Percentiles rank a stretch among this genome's conserved stretches.
Evolutionary conservation across 2,888 invertebrate genomes (phyloP).

Genomic region (Pardosa pseudoannulata): DNA sequence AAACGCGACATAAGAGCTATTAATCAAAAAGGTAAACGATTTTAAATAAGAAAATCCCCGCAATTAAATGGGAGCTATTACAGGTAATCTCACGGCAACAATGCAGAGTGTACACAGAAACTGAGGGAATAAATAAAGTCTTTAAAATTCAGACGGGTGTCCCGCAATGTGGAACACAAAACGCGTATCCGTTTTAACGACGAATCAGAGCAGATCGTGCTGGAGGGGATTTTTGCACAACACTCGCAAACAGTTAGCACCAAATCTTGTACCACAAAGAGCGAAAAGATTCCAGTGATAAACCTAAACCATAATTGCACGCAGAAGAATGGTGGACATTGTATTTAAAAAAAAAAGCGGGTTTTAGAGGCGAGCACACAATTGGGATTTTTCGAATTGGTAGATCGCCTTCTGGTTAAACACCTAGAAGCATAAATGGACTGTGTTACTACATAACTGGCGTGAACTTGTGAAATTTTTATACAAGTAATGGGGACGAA

Average conservation of each 20-base stretch:
- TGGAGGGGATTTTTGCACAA: slow-evolving; percentile 10
- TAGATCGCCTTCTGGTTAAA: neutral
- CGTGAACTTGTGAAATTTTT: neutral
- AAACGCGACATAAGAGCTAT: too few species aligned
- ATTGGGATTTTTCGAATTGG: neutral
- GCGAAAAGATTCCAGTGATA: slow-evolving; percentile 20
- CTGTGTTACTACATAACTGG: neutral
- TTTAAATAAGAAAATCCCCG: too few species aligned
- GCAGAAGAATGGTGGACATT: slow-evolving; percentile 4
- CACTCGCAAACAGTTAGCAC: slow-evolving; percentile 15
- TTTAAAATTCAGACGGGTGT: slow-evolving; percentile 19
- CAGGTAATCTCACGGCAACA: neutral
- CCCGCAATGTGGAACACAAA: slow-evolving; percentile 33
- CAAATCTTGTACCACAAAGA: slow-evolving; percentile 7
- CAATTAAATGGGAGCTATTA: too few species aligned
- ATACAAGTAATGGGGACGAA: neutral
- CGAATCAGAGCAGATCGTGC: slow-evolving; percentile 45
- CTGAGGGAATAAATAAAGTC: neutral
- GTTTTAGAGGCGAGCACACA: neutral
- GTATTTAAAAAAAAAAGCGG: neutral
- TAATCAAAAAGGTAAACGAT: too few species aligned
- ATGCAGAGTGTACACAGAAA: neutral
- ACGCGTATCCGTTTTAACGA: slow-evolving; percentile 15
- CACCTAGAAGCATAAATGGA: neutral
- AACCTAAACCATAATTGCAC: neutral